These are phyloP conservation scores for Epirrhoe alternata DNA, from an alignment of 2,888 invertebrate species.

Conservation along the genomic window DNA sequence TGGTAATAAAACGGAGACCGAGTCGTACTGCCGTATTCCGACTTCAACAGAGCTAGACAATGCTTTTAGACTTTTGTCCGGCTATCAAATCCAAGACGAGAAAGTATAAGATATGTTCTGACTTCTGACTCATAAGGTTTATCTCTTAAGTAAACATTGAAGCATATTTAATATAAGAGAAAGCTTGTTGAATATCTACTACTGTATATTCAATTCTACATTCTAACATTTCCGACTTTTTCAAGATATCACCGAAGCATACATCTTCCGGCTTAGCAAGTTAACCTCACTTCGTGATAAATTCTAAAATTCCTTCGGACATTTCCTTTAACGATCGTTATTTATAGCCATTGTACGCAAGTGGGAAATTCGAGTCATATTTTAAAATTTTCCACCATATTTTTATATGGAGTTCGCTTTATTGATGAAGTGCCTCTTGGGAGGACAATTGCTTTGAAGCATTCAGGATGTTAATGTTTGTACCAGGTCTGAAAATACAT, in stretches of 20 bases:
- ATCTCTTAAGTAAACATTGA: not conserved
- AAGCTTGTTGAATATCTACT: not conserved
- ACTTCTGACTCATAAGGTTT: not conserved
- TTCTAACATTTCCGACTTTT: not conserved
- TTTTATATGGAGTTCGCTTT: constrained; percentile 10
- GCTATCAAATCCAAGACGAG: not conserved
- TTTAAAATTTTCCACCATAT: constrained; percentile 6
- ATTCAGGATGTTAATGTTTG: not conserved
- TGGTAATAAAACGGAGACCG: constrained; percentile 27
- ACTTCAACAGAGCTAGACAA: not conserved
- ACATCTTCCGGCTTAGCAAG: constrained; percentile 1
- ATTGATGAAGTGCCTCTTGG: constrained; percentile 2
- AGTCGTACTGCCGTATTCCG: constrained; percentile 16
- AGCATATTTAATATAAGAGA: not conserved
- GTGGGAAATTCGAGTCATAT: constrained; percentile 16
- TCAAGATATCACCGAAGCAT: not conserved
- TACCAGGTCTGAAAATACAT: no score
- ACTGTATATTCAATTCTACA: not conserved
- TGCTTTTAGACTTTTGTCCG: not conserved
- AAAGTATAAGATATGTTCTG: no score
- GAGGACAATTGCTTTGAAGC: not conserved
- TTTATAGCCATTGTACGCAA: constrained; percentile 30
- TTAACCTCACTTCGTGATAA: constrained; percentile 15
- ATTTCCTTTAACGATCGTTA: constrained; percentile 37
- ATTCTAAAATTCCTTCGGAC: constrained; percentile 32